These are phyloP conservation scores for Leuciscus idus DNA, from an alignment of 2,113 vertebrate species.

Conservation along the genomic window DNA sequence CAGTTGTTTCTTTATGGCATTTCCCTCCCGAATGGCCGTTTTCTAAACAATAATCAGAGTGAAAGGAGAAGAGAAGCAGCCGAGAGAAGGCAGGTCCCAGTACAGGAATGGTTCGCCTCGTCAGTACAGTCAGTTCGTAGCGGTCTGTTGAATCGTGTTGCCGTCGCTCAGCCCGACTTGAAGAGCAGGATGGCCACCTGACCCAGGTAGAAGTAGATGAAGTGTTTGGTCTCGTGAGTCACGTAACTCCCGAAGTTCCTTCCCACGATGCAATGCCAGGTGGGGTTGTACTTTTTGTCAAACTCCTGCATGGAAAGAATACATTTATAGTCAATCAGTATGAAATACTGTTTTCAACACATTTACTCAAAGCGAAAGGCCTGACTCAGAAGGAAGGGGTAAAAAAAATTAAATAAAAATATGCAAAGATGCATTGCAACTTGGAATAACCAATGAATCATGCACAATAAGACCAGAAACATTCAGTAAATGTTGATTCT, in stretches of 20 bases:
- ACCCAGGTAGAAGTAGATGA: constrained; percentile 99
- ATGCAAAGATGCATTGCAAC: no score
- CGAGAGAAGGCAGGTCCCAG: constrained; percentile 84
- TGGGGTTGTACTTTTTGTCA: constrained; percentile 98
- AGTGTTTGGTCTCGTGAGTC: constrained; percentile 98
- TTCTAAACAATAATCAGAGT: constrained; percentile 64
- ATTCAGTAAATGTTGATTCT: no score
- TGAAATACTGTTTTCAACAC: neutral
- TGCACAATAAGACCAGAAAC: no score
- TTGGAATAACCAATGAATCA: no score
- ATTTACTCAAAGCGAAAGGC: neutral
- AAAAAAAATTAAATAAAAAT: no score
- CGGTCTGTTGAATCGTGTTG: constrained; percentile 60
- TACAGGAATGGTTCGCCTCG: constrained; percentile 79
- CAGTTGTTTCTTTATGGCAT: constrained; percentile 67
- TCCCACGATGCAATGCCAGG: constrained; percentile 98
- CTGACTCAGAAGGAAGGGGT: no score
- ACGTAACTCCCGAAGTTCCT: constrained; percentile 98
- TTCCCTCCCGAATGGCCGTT: constrained; percentile 70
- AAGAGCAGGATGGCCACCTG: constrained; percentile 98
- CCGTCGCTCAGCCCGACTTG: constrained; percentile 88
- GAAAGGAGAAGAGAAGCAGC: constrained; percentile 78
- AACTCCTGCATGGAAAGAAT: constrained; percentile 84
- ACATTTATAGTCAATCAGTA: neutral
- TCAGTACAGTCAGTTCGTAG: constrained; percentile 73